Percentiles rank a stretch among this genome's conserved stretches.
These are phyloP conservation scores for Sesamia inferens DNA, from an alignment of 2,888 invertebrate genomes.

Conservation along the genomic window DNA sequence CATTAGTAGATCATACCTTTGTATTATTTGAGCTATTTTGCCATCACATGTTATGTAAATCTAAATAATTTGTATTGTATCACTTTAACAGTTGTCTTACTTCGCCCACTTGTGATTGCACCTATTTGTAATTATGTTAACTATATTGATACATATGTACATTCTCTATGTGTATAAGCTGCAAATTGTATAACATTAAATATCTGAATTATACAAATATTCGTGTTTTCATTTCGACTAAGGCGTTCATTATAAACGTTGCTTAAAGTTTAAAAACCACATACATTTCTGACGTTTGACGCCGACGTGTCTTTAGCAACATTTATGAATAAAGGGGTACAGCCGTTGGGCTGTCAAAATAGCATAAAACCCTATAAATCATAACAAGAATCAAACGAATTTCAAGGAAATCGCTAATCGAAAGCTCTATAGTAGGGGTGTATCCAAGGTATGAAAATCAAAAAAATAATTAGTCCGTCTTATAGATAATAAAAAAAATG, in stretches of 20 bases:
- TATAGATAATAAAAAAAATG: too few relatives aligned
- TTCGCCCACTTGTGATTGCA: constrained; percentile 54
- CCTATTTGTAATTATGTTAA: constrained; percentile 73
- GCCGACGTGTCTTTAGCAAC: too few relatives aligned
- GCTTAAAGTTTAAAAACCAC: too few relatives aligned
- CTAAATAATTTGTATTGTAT: constrained; percentile 37
- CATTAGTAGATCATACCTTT: background rate
- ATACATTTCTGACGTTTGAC: too few relatives aligned
- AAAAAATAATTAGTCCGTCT: too few relatives aligned
- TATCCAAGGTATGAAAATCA: too few relatives aligned
- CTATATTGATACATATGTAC: constrained; percentile 76
- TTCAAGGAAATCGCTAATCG: background rate
- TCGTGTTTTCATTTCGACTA: constrained; percentile 19
- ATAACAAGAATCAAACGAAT: background rate
- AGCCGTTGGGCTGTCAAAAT: background rate
- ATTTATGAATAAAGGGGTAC: too few relatives aligned
- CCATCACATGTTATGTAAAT: constrained; percentile 28
- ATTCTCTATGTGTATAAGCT: constrained; percentile 81
- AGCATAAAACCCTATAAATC: background rate
- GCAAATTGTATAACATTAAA: constrained; percentile 85
- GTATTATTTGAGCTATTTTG: constrained; percentile 49
- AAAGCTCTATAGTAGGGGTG: background rate
- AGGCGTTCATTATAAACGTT: too few relatives aligned
- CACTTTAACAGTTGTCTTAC: constrained; percentile 32
- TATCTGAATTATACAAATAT: constrained; percentile 71